Percentiles rank a stretch among this genome's conserved stretches.
Evolutionary conservation across 2,113 vertebrate genomes (phyloP).

Genomic region (Oophaga pumilio): DNA sequence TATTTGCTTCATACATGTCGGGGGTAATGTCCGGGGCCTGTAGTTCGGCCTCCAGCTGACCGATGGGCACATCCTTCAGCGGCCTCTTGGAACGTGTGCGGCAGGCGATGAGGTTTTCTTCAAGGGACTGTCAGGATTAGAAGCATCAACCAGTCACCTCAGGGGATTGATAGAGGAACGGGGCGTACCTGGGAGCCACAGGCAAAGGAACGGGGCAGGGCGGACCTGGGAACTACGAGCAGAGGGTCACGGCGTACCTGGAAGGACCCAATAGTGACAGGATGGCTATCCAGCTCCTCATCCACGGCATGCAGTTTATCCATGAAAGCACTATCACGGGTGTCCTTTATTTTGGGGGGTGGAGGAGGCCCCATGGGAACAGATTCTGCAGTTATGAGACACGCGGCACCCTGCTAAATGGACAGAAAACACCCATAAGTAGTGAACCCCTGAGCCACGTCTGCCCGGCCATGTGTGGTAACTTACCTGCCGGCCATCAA

Average conservation of each 20-base stretch:
- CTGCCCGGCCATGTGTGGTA: too few species aligned
- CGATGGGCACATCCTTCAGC: constrained; percentile 85
- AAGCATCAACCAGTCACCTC: not conserved
- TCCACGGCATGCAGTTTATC: constrained; percentile 93
- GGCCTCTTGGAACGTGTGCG: constrained; percentile 89
- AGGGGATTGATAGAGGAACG: not conserved
- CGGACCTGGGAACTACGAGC: too few species aligned
- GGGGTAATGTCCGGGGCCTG: constrained; percentile 89
- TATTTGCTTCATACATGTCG: constrained; percentile 87
- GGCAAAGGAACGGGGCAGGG: not conserved
- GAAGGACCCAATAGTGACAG: constrained; percentile 78
- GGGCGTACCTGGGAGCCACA: not conserved
- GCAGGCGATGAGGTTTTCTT: constrained; percentile 83
- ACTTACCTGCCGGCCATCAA: constrained; percentile 63
- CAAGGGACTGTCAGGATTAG: constrained; percentile 61
- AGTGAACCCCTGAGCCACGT: not conserved
- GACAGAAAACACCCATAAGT: not conserved
- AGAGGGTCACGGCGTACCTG: constrained; percentile 72
- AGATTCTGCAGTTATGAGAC: constrained; percentile 73
- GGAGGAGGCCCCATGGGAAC: constrained; percentile 91
- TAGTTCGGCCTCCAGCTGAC: constrained; percentile 90
- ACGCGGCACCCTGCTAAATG: not conserved
- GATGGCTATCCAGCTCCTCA: constrained; percentile 81
- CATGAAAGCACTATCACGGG: constrained; percentile 84
- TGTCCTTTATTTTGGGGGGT: constrained; percentile 68